Evolutionary conservation across 1,140 invertebrate genomes (phyloP), one percentile per base, ranked within the genome.

Genomic region (Drosophila teissieri): DNA sequence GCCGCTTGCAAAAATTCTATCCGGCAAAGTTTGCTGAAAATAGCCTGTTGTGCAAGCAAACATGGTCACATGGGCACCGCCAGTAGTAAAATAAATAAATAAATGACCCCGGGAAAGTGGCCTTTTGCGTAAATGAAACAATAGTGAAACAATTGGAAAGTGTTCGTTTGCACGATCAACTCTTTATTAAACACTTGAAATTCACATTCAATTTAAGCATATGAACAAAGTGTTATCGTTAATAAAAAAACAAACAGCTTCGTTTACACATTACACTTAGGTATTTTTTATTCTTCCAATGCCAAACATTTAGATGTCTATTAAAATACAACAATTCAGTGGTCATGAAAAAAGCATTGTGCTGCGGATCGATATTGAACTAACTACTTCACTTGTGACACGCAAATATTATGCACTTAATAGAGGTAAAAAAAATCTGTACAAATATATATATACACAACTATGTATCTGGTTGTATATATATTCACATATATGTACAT

Each of bases 291-390:
- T n/a, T 5, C 3, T 51, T 58, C 1, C 10, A 15, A 56, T 40
- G 31, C 11, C 40, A 62, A 62, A 22, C 10, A 3, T n/a, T 11
- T 27, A 7, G 31, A 4, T 42, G 34, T 34, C 60, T 34, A n/a
- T 60, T 60, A 60, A 58, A 60, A 58, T 39, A 42, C 60, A 63
- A 63, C 61, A 60, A 60, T 36, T 57, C 52, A 57, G 58, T 36
- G 46, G 7, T 15, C n/a, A 2, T 11, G 22, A 39, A 39, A 39
- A 39, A 22, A n/a, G 14, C 37, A 34, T 7, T 36, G 24, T 56
- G 14, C 60, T 31, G 10, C 27, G n/a, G n/a, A 12, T 51, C 17
- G 6, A 14, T 36, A 31, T 53, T 39, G 39, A 53, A 19, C 17
- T 39, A 53, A 12, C 36, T 31, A 58, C 17, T 14, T 19, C 3